A percentile compares a stretch with the other conserved stretches of the same genome.
Conservation (phyloP, 2,113 vertebrate genomes). For the Rhagologus leucostigma region DNA sequence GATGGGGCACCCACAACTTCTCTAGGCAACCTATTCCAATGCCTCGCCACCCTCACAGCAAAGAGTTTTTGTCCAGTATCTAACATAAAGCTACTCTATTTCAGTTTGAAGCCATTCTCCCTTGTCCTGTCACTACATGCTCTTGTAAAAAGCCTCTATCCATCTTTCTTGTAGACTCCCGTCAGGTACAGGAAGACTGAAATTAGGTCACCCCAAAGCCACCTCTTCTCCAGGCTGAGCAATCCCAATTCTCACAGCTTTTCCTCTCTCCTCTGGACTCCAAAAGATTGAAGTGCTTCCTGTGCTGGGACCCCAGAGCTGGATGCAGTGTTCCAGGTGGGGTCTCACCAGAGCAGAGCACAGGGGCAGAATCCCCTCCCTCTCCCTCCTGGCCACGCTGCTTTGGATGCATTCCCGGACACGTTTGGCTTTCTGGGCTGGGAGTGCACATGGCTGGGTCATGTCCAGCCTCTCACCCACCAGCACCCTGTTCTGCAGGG, state of each 20-base stretch:
- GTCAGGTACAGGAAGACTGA: neutral
- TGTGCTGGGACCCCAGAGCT: neutral
- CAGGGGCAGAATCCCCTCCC: neutral
- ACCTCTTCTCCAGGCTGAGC: neutral
- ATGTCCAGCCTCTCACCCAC: neutral
- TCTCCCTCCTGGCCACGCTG: neutral
- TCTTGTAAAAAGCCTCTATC: neutral
- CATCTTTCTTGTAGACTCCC: neutral
- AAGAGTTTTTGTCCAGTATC: neutral
- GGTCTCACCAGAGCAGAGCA: neutral
- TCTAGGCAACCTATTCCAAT: neutral
- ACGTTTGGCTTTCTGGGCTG: neutral
- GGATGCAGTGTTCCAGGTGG: neutral
- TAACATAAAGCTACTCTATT: neutral
- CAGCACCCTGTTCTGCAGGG: neutral
- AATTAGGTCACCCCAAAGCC: neutral
- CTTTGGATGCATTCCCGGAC: neutral
- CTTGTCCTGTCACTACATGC: neutral
- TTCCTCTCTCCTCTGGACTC: neutral
- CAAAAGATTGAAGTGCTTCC: neutral
- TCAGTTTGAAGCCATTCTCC: neutral
- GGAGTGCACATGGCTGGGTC: neutral
- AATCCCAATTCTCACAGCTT: neutral
- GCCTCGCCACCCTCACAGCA: neutral
- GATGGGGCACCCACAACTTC: neutral